phyloP scores from a whole-genome alignment of 2,113 vertebrate genomes.

The Hypanus sabinus region DNA sequence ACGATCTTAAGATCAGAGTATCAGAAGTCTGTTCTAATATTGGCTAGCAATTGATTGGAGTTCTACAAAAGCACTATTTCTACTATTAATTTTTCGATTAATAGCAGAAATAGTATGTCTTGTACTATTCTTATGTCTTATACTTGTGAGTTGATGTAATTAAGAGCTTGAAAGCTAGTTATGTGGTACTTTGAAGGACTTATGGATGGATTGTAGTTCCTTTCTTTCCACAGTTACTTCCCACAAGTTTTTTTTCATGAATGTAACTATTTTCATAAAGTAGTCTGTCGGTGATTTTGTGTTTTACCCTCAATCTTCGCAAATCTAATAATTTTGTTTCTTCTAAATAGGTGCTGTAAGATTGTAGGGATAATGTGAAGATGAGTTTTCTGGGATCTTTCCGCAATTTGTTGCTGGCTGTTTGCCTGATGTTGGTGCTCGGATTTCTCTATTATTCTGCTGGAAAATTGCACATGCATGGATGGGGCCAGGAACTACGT shows the following conservation, averaged over 20 bases:
- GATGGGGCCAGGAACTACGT: constrained; percentile 85
- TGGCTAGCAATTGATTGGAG: neutral
- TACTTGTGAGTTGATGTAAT: neutral
- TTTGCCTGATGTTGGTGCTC: constrained; percentile 88
- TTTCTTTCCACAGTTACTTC: neutral
- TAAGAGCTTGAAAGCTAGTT: neutral
- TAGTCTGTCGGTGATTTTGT: neutral
- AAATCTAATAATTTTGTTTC: constrained; percentile 35
- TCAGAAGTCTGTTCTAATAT: neutral
- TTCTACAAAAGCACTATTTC: neutral
- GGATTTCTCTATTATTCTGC: constrained; percentile 93
- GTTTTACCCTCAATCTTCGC: neutral
- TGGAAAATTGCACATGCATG: constrained; percentile 79
- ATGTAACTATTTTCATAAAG: neutral
- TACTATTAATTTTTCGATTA: neutral
- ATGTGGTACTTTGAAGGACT: neutral
- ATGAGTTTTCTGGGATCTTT: constrained; percentile 84
- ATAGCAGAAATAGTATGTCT: neutral
- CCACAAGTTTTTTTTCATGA: neutral
- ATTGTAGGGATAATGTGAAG: constrained; percentile 73
- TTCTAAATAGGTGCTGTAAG: constrained; percentile 67
- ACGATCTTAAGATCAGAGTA: neutral
- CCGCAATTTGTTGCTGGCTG: constrained; percentile 87
- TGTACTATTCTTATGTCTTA: neutral
- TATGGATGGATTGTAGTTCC: neutral